phyloP scores from a whole-genome alignment of 2,113 vertebrate genomes.

The Microtus pennsylvanicus region DNA sequence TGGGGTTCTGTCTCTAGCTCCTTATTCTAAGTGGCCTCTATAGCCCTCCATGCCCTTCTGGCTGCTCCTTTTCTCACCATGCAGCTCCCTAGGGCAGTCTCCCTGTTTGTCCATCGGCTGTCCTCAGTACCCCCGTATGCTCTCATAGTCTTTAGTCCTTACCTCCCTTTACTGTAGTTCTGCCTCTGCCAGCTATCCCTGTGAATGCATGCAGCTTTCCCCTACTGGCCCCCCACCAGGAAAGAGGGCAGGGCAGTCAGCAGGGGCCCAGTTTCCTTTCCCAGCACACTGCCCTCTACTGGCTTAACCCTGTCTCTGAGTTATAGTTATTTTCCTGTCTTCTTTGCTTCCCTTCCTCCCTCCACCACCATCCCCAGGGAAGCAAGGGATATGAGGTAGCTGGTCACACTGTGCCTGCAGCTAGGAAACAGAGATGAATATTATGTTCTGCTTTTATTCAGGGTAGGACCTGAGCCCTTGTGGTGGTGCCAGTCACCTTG shows the following conservation, averaged over 20 bases:
- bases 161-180: not conserved
- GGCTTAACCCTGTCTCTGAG: not conserved
- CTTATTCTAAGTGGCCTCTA: not conserved
- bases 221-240: not conserved
- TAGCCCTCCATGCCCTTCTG: not conserved
- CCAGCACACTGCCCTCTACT: slow-evolving; percentile 48
- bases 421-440: not conserved
- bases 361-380: too few relatives aligned
- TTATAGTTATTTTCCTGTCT: not conserved
- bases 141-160: not conserved
- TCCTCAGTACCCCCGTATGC: not conserved
- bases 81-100: not conserved
- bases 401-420: not conserved
- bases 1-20: not conserved
- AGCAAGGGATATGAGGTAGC: not conserved
- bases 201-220: not conserved
- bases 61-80: not conserved
- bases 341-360: not conserved
- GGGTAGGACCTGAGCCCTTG: not conserved
- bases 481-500: not conserved
- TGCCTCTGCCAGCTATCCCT: not conserved
- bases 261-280: not conserved
- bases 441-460: not conserved
- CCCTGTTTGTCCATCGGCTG: too few relatives aligned
- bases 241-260: not conserved